These are phyloP conservation scores for Lophotis ruficrista DNA, from an alignment of 2,113 vertebrate species.

Conservation along the genomic window DNA sequence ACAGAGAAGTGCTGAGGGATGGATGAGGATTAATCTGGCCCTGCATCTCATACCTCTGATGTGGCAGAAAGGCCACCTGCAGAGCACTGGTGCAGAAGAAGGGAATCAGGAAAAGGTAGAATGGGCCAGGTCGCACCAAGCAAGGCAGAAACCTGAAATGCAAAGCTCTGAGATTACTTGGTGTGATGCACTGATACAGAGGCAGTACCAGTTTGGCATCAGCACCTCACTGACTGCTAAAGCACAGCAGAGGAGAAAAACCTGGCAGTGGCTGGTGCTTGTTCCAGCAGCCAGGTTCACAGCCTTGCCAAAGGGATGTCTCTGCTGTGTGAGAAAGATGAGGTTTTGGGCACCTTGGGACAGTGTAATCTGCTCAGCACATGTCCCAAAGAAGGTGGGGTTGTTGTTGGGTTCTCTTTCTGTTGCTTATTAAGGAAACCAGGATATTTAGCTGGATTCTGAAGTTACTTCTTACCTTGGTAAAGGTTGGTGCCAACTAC, in stretches of 20 bases:
- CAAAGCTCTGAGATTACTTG: background rate
- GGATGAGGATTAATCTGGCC: background rate
- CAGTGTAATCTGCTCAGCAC: background rate
- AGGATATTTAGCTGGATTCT: background rate
- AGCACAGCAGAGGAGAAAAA: background rate
- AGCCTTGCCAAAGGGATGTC: background rate
- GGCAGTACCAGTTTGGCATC: background rate
- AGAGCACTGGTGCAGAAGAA: background rate
- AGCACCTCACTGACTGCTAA: background rate
- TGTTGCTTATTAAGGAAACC: background rate
- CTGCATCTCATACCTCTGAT: background rate
- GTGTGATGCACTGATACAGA: background rate
- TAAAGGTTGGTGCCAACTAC: background rate
- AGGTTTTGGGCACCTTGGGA: background rate
- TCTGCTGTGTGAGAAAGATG: background rate
- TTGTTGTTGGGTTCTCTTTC: background rate
- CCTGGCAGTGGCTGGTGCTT: background rate
- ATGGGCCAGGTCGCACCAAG: background rate
- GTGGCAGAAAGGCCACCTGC: background rate
- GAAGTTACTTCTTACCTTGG: background rate
- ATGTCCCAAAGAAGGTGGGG: accelerated
- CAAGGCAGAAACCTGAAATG: background rate
- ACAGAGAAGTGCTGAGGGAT: background rate
- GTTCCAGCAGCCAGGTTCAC: background rate
- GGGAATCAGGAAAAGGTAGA: background rate